Evolutionary conservation across 2,888 invertebrate genomes (phyloP).

Genomic region (Himalopsyche anomala): DNA sequence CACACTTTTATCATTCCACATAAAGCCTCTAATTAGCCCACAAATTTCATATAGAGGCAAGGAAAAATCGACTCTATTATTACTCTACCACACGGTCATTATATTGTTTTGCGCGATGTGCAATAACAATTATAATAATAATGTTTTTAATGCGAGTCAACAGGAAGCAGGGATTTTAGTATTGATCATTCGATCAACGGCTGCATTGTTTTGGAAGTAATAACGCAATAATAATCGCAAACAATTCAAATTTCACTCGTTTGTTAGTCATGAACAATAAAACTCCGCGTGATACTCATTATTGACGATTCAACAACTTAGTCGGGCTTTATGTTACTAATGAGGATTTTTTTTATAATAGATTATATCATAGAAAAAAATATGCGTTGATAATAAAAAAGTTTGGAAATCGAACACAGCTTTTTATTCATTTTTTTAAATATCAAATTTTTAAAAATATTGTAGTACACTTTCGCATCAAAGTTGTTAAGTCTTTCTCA

Average conservation of each 20-base stretch:
- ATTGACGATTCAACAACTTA: background rate
- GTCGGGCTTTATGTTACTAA: too few species aligned
- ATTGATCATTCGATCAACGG: background rate
- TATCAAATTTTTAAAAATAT: too few species aligned
- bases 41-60: background rate
- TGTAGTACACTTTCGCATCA: too few species aligned
- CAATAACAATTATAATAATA: background rate
- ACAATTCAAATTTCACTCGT: background rate
- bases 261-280: background rate
- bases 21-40: background rate
- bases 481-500: too few species aligned
- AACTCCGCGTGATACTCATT: background rate
- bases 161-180: background rate
- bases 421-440: too few species aligned
- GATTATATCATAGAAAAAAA: too few species aligned
- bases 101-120: background rate
- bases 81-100: background rate
- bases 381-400: too few species aligned
- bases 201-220: background rate
- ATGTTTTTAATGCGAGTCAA: background rate
- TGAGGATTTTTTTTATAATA: too few species aligned
- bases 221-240: background rate
- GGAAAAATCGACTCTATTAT: constrained; percentile 34
- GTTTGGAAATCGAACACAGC: too few species aligned
- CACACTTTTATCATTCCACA: background rate